phyloP scores from a whole-genome alignment of 2,113 vertebrate genomes.

The Microtus oregoni region DNA sequence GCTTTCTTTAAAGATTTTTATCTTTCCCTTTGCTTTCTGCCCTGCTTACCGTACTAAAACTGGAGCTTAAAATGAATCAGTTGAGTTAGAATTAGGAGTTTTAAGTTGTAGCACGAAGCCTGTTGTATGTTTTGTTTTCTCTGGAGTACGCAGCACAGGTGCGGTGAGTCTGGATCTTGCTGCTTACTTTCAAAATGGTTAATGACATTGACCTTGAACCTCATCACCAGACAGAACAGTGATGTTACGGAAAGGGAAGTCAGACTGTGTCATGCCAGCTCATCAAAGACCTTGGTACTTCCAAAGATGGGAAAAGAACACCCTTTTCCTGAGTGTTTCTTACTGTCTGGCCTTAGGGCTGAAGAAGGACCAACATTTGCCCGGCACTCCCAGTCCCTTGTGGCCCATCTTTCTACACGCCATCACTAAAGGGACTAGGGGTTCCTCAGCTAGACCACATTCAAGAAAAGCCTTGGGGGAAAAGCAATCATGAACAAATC shows the following conservation, averaged over 20 bases:
- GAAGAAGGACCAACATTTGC: conserved; percentile 9
- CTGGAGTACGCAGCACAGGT: background rate
- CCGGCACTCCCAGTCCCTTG: background rate
- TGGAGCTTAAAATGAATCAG: conserved; percentile 65
- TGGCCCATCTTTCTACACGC: background rate
- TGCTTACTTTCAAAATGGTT: conserved; percentile 14
- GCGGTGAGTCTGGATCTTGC: conserved; percentile 17
- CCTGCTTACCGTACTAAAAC: background rate
- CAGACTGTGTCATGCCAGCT: background rate
- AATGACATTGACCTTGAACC: background rate
- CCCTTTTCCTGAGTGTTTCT: background rate
- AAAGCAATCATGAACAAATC: background rate
- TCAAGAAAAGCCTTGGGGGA: background rate
- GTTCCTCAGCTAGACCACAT: background rate
- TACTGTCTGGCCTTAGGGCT: background rate
- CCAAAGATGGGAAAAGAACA: background rate
- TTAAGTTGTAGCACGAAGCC: conserved; percentile 24
- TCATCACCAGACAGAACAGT: background rate
- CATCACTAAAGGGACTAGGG: background rate
- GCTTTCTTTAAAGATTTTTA: conserved; percentile 42
- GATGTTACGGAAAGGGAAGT: background rate
- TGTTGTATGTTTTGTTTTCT: conserved; percentile 39
- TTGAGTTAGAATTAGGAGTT: conserved; percentile 52
- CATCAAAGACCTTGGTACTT: background rate
- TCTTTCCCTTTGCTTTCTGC: conserved; percentile 46